Base-by-base conservation (phyloP, 2,113 vertebrate species). In the Podarcis muralis region DNA sequence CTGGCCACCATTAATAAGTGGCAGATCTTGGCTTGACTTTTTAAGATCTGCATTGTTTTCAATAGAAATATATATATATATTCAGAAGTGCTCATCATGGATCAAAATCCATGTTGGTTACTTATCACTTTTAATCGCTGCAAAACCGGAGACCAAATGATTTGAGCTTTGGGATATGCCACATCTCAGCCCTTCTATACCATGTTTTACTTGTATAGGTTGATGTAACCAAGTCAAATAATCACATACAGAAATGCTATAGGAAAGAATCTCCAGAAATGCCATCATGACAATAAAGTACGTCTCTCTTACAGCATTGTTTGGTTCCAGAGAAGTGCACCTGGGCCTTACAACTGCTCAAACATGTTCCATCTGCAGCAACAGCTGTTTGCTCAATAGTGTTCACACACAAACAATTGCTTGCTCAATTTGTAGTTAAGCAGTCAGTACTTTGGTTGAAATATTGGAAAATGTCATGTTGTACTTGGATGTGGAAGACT, bases 341-440 rank as follows among this genome's bases (percentile, higher is more conserved):
- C 93, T 92, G 93, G 88, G 86, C 43, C n/a, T 65, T 72, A 30
- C 86, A 88, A 86, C 85, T 90, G 85, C 11, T 79, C 87, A 77
- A 0, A 71, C 22, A 65, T 40, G 62, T 18, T 91, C 92, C 91
- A 91, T 88, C 91, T 93, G 91, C 40, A 86, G 40, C 76, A 92
- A 88, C 88, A 93, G 88, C 87, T 91, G 88, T 40, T 92, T 74
- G 84, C 85, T 91, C 88, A 82, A 30, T 69, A 68, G 37, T 59
- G 85, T 83, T 9, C 91, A 77, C 90, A 93, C 90, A 93, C 35
- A 90, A 95, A 90, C 59, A 92, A 92, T 81, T 84, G 77, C 68
- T 66, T 87, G 59, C 81, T 88, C 88, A 84, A 86, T 94, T 92
- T 91, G 76, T 90, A 87, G 88, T 77, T 75, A 57, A 76, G 27